Percentiles rank a stretch among this genome's conserved stretches.
These are phyloP conservation scores for Melitaea athalia DNA, from an alignment of 2,888 invertebrate species.

Conservation along the genomic window DNA sequence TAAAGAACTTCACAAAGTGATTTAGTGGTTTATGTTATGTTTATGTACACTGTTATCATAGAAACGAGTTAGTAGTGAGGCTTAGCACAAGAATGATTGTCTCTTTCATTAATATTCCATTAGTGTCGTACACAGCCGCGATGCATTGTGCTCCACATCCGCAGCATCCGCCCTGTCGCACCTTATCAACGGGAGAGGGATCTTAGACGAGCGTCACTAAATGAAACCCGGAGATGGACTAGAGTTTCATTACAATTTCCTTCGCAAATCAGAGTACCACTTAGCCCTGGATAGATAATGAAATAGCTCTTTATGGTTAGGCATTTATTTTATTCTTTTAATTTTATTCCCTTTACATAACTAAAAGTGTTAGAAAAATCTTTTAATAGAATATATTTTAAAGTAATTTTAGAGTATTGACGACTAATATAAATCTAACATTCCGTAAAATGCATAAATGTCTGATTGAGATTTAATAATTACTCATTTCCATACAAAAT, in stretches of 20 bases:
- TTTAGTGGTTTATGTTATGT: constrained; percentile 10
- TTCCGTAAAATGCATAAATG: no score
- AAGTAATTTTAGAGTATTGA: no score
- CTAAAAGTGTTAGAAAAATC: no score
- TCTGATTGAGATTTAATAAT: no score
- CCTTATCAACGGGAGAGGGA: constrained; percentile 28
- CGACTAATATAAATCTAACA: no score
- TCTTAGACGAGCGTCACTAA: constrained; percentile 47
- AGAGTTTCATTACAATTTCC: constrained; percentile 59
- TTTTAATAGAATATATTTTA: no score
- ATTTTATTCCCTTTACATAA: no score
- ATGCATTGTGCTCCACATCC: constrained; percentile 27
- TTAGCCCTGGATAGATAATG: constrained; percentile 9
- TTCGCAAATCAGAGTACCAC: constrained; percentile 49
- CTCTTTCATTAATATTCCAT: constrained; percentile 32
- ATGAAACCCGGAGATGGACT: constrained; percentile 55
- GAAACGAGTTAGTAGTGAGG: neutral
- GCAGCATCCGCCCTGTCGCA: constrained; percentile 25
- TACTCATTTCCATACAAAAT: no score
- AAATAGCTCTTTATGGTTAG: constrained; percentile 9
- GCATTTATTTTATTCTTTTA: neutral
- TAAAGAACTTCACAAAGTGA: neutral
- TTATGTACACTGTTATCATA: constrained; percentile 6
- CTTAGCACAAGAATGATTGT: constrained; percentile 21
- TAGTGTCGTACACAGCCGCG: constrained; percentile 25